Evolutionary conservation across 1,140 invertebrate species (phyloP).

Genomic region (Tetramorium alpestre): DNA sequence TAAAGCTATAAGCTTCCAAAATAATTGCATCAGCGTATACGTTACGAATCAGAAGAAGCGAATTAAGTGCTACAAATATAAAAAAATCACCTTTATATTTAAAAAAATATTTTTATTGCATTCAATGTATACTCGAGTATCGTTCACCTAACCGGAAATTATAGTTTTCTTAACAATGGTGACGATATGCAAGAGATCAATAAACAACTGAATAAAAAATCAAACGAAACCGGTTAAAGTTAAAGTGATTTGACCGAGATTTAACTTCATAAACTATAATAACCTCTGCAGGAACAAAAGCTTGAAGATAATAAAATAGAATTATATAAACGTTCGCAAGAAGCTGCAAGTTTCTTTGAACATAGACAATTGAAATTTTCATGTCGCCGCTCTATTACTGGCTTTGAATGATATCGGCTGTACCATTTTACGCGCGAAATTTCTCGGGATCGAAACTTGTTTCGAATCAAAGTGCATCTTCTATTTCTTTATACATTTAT

Average conservation of each 20-base stretch:
- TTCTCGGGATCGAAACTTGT: not conserved
- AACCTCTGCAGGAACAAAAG: not conserved
- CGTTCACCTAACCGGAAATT: not conserved
- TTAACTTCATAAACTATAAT: not conserved
- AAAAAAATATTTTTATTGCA: not conserved
- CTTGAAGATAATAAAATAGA: not conserved
- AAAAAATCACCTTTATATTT: too few species aligned
- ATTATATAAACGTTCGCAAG: not conserved
- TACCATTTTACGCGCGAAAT: not conserved
- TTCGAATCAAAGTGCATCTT: not conserved
- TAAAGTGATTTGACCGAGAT: not conserved
- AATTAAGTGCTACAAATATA: not conserved
- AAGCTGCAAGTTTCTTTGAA: not conserved
- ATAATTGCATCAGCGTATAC: not conserved
- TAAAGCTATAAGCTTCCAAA: not conserved
- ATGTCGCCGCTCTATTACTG: not conserved
- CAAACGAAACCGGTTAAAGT: not conserved
- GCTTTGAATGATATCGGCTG: not conserved
- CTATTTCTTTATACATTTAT: not conserved
- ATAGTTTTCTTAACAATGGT: not conserved
- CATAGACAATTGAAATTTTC: not conserved
- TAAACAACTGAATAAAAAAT: slow-evolving; percentile 24
- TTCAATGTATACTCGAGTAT: not conserved
- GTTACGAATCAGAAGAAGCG: not conserved
- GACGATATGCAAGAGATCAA: not conserved